These are phyloP conservation scores for Grammomys surdaster DNA, from an alignment of 2,113 vertebrate genomes.

Conservation along the genomic window DNA sequence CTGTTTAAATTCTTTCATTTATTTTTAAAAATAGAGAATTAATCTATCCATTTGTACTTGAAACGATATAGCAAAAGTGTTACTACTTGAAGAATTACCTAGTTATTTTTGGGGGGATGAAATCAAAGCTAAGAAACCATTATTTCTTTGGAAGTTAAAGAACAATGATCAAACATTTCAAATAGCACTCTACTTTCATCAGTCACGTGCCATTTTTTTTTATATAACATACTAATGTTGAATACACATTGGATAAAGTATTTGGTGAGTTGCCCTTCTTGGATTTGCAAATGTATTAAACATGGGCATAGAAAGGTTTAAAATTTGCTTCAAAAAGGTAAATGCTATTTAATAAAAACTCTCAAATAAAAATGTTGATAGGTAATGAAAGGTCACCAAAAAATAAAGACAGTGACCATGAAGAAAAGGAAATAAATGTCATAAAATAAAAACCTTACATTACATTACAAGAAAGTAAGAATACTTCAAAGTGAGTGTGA, in stretches of 20 bases:
- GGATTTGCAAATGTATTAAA: slow-evolving; percentile 41
- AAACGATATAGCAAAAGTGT: not conserved
- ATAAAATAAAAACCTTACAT: slow-evolving; percentile 29
- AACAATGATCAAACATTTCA: not conserved
- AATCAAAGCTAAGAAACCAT: not conserved
- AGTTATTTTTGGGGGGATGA: slow-evolving; percentile 28
- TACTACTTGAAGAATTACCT: slow-evolving; percentile 15
- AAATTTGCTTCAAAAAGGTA: not conserved
- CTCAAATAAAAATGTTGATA: not conserved
- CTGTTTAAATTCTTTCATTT: slow-evolving; percentile 2
- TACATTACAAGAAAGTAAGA: not conserved
- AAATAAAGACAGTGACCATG: not conserved
- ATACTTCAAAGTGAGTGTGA: not conserved
- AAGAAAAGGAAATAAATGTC: slow-evolving; percentile 33
- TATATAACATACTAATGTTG: not conserved
- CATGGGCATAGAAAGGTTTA: not conserved
- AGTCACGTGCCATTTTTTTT: not conserved
- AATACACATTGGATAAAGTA: not conserved
- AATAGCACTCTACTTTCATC: not conserved
- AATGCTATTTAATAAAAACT: not conserved
- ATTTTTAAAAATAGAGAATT: not conserved
- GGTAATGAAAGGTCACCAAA: not conserved
- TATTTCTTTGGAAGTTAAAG: not conserved
- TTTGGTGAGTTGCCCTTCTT: not conserved
- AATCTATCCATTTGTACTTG: not conserved